phyloP scores from a whole-genome alignment of 2,888 invertebrate genomes.

The Cryptops parisi region DNA sequence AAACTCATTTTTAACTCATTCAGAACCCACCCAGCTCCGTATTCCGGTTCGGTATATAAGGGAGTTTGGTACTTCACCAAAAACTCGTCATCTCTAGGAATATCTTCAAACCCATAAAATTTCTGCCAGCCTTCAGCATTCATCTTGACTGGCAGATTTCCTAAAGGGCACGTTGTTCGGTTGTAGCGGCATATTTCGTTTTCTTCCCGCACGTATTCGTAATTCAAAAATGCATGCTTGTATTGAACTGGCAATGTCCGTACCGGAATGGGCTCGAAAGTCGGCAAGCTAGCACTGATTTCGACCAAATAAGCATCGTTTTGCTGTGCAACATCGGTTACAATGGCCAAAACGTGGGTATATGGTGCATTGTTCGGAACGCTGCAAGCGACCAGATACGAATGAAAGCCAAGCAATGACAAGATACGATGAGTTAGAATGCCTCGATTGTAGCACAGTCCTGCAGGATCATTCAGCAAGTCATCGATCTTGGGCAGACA shows the following conservation, averaged over 20 bases:
- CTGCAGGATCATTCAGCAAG: not conserved
- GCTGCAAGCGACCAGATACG: not conserved
- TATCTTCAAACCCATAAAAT: slow-evolving; percentile 4
- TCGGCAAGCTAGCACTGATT: not conserved
- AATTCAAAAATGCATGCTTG: not conserved
- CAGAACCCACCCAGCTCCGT: not conserved
- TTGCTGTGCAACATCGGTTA: not conserved
- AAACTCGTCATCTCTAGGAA: not conserved
- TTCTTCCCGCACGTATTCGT: not conserved
- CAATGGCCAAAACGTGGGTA: not conserved
- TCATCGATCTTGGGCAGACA: too few relatives aligned
- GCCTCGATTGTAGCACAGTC: not conserved
- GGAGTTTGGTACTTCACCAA: not conserved
- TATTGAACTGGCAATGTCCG: not conserved
- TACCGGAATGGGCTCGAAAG: too few relatives aligned
- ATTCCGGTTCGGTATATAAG: not conserved
- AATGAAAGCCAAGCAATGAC: not conserved
- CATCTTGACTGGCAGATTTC: not conserved
- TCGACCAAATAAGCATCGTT: not conserved
- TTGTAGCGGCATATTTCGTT: not conserved
- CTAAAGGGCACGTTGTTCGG: not conserved
- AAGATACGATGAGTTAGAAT: not conserved
- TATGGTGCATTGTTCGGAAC: not conserved
- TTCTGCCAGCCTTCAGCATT: slow-evolving; percentile 8
- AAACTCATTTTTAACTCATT: not conserved